Evolutionary conservation across 2,113 vertebrate species (phyloP).

Genomic region (Patagioenas fasciata): DNA sequence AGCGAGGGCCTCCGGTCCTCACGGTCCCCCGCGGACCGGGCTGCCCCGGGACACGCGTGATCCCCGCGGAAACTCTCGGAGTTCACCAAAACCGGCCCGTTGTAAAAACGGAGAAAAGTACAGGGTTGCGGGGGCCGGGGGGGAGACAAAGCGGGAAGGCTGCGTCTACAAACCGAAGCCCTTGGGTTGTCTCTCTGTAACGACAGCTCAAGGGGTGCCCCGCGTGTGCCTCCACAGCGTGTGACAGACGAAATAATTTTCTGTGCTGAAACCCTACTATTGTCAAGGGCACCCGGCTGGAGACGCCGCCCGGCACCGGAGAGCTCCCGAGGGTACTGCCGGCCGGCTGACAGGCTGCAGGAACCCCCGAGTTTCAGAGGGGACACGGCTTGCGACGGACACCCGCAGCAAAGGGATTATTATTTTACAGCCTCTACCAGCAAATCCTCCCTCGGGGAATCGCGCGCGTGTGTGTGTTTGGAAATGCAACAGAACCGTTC

Average conservation of each 20-base stretch:
- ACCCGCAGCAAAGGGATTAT: background rate
- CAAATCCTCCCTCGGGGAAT: background rate
- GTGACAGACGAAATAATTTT: background rate
- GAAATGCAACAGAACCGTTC: background rate
- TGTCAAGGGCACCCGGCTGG: background rate
- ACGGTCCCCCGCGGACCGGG: background rate
- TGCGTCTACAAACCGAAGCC: background rate
- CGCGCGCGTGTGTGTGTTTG: background rate
- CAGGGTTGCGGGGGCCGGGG: no score
- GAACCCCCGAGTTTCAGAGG: background rate
- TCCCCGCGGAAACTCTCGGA: background rate
- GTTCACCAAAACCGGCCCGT: fast-evolving
- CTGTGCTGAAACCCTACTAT: no score
- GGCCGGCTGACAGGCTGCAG: background rate
- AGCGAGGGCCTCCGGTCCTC: background rate
- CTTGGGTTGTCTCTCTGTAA: background rate
- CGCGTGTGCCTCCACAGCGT: background rate
- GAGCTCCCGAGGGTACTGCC: background rate
- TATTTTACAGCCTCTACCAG: background rate
- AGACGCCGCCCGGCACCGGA: background rate
- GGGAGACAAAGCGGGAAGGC: no score
- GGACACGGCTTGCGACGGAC: background rate
- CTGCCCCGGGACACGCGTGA: background rate
- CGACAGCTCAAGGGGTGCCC: background rate
- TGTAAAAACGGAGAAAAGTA: background rate